phyloP scores from a whole-genome alignment of 2,797 vertebrate species.

The Danio tinwini region DNA sequence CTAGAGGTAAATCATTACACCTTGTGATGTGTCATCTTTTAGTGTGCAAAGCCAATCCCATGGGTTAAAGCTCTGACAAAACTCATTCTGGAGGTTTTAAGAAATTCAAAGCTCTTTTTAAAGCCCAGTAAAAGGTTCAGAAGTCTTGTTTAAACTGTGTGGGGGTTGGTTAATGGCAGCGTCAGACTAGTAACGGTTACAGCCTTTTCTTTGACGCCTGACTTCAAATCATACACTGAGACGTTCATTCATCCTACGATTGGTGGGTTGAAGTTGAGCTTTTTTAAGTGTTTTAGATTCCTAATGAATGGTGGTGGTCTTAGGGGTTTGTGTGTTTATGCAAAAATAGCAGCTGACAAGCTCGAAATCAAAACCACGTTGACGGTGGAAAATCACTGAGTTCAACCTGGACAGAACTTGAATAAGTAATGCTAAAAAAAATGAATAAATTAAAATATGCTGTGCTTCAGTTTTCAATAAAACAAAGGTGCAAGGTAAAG shows the following conservation, averaged over 20 bases:
- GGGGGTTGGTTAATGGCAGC: neutral
- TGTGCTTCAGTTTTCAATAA: slow-evolving; percentile 43
- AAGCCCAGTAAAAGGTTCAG: slow-evolving; percentile 30
- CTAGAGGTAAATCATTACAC: slow-evolving; percentile 39
- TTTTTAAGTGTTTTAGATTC: slow-evolving; percentile 58
- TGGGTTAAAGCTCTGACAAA: neutral
- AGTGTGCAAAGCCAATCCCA: neutral
- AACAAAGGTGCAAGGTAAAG: slow-evolving; percentile 49
- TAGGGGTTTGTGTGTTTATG: slow-evolving; percentile 68
- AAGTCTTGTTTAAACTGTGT: slow-evolving; percentile 34
- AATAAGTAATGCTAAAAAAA: slow-evolving; percentile 18
- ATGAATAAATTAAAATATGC: neutral
- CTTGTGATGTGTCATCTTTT: slow-evolving; percentile 21
- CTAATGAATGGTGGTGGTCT: slow-evolving; percentile 61
- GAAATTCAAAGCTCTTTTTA: neutral
- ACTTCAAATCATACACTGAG: slow-evolving; percentile 66
- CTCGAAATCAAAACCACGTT: slow-evolving; percentile 53
- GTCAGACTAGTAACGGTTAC: slow-evolving; percentile 60
- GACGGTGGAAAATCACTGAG: slow-evolving; percentile 69
- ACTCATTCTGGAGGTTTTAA: neutral
- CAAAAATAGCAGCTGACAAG: slow-evolving; percentile 54
- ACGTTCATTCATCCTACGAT: slow-evolving; percentile 67
- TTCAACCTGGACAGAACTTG: slow-evolving; percentile 17
- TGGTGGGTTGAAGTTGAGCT: slow-evolving; percentile 59
- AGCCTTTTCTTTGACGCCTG: slow-evolving; percentile 69